Evolutionary conservation across 2,888 invertebrate species (phyloP), one percentile per base, ranked within the genome.

Genomic region (Parochlus steinenii): DNA sequence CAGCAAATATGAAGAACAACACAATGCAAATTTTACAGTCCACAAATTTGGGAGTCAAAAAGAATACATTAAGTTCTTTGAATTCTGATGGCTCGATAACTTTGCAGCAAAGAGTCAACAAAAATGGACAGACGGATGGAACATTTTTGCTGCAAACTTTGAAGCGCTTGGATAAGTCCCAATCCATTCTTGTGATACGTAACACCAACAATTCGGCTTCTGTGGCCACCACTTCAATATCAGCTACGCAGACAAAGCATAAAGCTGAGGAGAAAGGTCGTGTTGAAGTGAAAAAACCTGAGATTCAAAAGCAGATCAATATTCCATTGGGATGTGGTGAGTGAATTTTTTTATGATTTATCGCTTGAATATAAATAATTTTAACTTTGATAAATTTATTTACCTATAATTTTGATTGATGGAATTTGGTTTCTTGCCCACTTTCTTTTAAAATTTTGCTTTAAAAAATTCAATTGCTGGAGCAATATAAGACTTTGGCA

Each of bases 281-380:
- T 42, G 47, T 48, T 44, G 50, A 52, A 38, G 52, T 51, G 41
- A 45, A 46, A 43, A 45, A 51, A 43, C 41, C 41, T 33, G 27
- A 39, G 42, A 46, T 47, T 43, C 49, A 47, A 42, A 46, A 48
- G 43, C 45, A 49, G 48, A 48, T 47, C 45, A 55, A 56, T 54
- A 52, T 52, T 50, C 56, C 57, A 46, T 56, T 53, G 45, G 58
- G 58, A 55, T 57, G 46, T 49, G 57, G 58, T 58, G 53, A 58
- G 58, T 57, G 49, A 46, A 42, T 43, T 47, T 28, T 40, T 41
- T 33, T 19, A 18, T 26, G n/a, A n/a, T n/a, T n/a, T n/a, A n/a
- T n/a, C n/a, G n/a, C n/a, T n/a, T n/a, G n/a, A n/a, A n/a, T n/a
- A n/a, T n/a, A n/a, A n/a, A n/a, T n/a, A n/a, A n/a, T n/a, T n/a